These are phyloP conservation scores for Eulacestoma nigropectus DNA, from an alignment of 2,113 vertebrate species.

Conservation along the genomic window DNA sequence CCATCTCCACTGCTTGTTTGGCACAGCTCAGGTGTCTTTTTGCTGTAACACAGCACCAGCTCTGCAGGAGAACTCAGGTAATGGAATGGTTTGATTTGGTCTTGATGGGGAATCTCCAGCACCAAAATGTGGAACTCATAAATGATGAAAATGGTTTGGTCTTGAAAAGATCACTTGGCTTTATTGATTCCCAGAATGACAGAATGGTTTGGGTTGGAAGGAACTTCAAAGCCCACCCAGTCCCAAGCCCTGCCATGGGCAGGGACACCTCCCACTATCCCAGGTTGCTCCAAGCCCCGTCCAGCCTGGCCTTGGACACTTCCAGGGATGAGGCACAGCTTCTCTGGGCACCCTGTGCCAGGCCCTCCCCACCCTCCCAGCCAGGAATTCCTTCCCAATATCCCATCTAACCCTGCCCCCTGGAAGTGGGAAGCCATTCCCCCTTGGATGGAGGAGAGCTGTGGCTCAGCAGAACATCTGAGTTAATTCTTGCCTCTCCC, in stretches of 20 bases:
- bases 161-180: not conserved
- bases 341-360: not conserved
- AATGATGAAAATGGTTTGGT: fast-evolving
- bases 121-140: not conserved
- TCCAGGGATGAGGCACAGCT: not conserved
- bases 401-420: too few relatives aligned
- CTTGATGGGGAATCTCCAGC: not conserved
- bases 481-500: not conserved
- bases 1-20: not conserved
- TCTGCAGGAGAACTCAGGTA: not conserved
- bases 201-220: not conserved
- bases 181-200: not conserved
- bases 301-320: not conserved
- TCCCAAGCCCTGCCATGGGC: fast-evolving
- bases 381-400: not conserved
- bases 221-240: not conserved
- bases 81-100: not conserved
- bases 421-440: not conserved
- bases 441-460: not conserved
- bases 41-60: not conserved
- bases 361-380: not conserved
- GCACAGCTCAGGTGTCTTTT: not conserved
- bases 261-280: not conserved
- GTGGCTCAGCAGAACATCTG: not conserved
- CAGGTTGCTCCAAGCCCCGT: fast-evolving